These are phyloP conservation scores for Lagria hirta DNA, from an alignment of 2,888 invertebrate genomes.

Conservation along the genomic window DNA sequence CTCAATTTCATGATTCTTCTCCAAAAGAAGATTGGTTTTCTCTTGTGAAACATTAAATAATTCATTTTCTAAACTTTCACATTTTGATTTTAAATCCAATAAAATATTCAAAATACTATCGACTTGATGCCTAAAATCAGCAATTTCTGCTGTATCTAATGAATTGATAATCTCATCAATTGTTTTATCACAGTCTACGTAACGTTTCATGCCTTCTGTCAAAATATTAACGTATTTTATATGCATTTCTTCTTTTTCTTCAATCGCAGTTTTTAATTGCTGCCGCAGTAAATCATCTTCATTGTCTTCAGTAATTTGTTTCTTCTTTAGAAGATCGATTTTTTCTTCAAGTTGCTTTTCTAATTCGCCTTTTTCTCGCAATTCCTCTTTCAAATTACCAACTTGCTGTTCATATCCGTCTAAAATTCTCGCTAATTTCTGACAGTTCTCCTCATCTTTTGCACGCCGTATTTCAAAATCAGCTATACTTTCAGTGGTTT, in stretches of 20 bases:
- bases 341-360: constrained; percentile 7
- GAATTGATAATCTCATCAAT: constrained; percentile 8
- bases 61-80: constrained; percentile 61
- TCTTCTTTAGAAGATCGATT: constrained; percentile 22
- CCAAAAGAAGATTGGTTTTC: constrained; percentile 44
- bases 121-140: constrained; percentile 51
- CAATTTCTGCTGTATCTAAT: constrained; percentile 37
- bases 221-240: constrained; percentile 42
- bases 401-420: constrained; percentile 42
- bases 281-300: too few relatives aligned
- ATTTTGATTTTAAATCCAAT: constrained; percentile 61
- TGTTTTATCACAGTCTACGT: constrained; percentile 35
- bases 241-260: constrained; percentile 32
- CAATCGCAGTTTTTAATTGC: constrained; percentile 16
- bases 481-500: constrained; percentile 30
- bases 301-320: constrained; percentile 19
- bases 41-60: constrained; percentile 61
- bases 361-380: constrained; percentile 35
- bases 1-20: constrained; percentile 52
- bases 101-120: constrained; percentile 61
- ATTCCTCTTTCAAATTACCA: constrained; percentile 44
- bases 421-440: constrained; percentile 36
- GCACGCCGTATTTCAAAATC: constrained; percentile 34
- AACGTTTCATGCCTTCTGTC: constrained; percentile 39
- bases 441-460: constrained; percentile 37